These are phyloP conservation scores for Acipenser ruthenus DNA, from an alignment of 2,797 vertebrate genomes.

Conservation along the genomic window DNA sequence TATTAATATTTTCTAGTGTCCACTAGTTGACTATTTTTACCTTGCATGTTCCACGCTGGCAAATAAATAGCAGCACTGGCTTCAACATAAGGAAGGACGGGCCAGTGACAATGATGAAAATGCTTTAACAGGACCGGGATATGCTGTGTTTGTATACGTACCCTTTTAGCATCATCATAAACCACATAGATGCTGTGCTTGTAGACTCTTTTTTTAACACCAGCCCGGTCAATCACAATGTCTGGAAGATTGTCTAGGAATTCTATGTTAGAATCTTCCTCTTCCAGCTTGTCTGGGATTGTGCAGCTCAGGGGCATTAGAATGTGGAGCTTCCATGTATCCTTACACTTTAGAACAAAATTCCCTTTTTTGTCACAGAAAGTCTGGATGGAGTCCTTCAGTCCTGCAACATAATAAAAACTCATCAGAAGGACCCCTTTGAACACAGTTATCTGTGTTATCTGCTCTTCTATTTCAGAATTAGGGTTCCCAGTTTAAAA, in stretches of 20 bases:
- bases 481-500: too few species aligned
- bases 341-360: slow-evolving; percentile 17
- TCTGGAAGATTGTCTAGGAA: slow-evolving; percentile 63
- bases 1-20: too few species aligned
- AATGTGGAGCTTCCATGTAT: slow-evolving; percentile 64
- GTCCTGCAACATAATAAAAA: slow-evolving; percentile 32
- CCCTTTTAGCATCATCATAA: slow-evolving; percentile 42
- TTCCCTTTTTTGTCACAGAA: slow-evolving; percentile 32
- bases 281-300: slow-evolving; percentile 59
- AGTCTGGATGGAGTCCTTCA: slow-evolving; percentile 43
- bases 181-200: slow-evolving; percentile 63
- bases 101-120: too few species aligned
- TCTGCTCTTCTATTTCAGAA: too few species aligned
- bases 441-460: too few species aligned
- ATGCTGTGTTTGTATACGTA: slow-evolving; percentile 28
- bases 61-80: too few species aligned
- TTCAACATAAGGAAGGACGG: too few species aligned
- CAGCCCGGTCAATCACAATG: slow-evolving; percentile 54
- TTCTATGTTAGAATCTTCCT: slow-evolving; percentile 59
- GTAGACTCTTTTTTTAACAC: slow-evolving; percentile 62
- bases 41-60: too few species aligned
- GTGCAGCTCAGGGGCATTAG: slow-evolving; percentile 69
- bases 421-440: too few species aligned
- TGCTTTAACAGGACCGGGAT: too few species aligned
- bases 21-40: too few species aligned